Evolutionary conservation across 2,113 vertebrate species (phyloP), one percentile per base, ranked within the genome.

Genomic region (Cyanoramphus novaezelandiae): DNA sequence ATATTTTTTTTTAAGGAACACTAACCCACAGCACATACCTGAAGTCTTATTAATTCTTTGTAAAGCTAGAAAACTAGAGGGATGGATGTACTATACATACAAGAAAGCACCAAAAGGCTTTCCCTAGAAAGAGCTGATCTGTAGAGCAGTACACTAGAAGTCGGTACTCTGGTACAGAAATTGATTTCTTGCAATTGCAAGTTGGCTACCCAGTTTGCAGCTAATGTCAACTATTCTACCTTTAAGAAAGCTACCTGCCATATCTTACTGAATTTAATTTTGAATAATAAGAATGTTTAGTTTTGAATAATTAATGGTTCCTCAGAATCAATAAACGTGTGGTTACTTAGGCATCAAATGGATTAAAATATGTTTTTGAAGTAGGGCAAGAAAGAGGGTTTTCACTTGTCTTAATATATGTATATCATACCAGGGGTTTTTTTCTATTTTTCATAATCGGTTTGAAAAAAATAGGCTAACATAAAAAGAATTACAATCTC

Each of bases 51-150:
- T 74, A 74, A 59, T 35, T 53, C 29, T 49, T 77, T 39, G 13
- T 75, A 44, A 68, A 72, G 11, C 33, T 63, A 85, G 47, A 62
- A 82, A 77, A 90, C 50, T 5, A 41, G 27, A 62, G 2, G 2
- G 11, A 28, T 37, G 15, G 50, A 28, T 68, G 24, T 39, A 23
- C 6, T 53, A 6, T 74, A 69, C 0, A 0, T 10, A 33, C 13
- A 85, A 69, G 64, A 91, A 82, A 21, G 57, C 27, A 52, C 35
- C 16, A 72, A n/a, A 80, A 49, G 64, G 9, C 17, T 77, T 69
- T 46, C 28, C 23, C 3, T 63, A 15, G 65, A 41, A 72, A 83
- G 23, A 65, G 31, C 24, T 71, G 41, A 53, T 76, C 62, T 7
- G 6, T 50, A n/a, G 28, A 72, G 21, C 1, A 5, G 3, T 52